Conservation (phyloP, 1,140 invertebrate genomes). For the Zophobas morio region DNA sequence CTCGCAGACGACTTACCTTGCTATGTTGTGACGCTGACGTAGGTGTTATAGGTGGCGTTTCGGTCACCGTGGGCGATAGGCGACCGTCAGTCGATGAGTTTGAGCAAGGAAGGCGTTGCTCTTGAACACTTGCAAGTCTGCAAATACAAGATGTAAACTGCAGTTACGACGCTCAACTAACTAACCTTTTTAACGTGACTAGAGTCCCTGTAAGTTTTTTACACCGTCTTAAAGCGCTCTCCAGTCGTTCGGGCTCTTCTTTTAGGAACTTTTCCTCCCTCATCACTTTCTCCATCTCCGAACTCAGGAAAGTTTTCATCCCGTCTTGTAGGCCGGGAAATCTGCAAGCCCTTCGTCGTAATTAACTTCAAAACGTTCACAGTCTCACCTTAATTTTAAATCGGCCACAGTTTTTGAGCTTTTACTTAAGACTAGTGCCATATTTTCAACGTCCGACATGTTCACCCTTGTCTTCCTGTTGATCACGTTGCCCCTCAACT, state of each 20-base stretch:
- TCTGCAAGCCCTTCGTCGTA: constrained; percentile 62
- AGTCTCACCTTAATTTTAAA: constrained; percentile 80
- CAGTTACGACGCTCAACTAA: neutral
- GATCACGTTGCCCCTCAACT: constrained; percentile 93
- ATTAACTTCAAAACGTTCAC: neutral
- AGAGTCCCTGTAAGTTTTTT: constrained; percentile 97
- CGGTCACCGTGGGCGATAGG: constrained; percentile 74
- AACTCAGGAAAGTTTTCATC: constrained; percentile 88
- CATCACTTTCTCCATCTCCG: constrained; percentile 95
- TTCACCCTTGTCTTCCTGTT: constrained; percentile 95
- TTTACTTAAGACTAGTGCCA: constrained; percentile 90
- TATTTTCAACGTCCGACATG: constrained; percentile 96
- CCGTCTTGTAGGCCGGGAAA: constrained; percentile 92
- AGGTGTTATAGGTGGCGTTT: constrained; percentile 75
- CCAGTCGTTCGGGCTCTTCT: constrained; percentile 93
- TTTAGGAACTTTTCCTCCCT: constrained; percentile 96
- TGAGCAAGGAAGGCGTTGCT: constrained; percentile 85
- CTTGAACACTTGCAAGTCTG: constrained; percentile 95
- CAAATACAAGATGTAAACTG: constrained; percentile 19
- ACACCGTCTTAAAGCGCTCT: constrained; percentile 91
- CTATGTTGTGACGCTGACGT: constrained; percentile 75
- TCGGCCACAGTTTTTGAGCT: constrained; percentile 89
- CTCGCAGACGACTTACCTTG: constrained; percentile 71
- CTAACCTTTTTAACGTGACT: constrained; percentile 94
- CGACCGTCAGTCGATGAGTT: constrained; percentile 76